Evolutionary conservation across 2,888 invertebrate genomes (phyloP).

Genomic region (Eutolmus rufibarbis): DNA sequence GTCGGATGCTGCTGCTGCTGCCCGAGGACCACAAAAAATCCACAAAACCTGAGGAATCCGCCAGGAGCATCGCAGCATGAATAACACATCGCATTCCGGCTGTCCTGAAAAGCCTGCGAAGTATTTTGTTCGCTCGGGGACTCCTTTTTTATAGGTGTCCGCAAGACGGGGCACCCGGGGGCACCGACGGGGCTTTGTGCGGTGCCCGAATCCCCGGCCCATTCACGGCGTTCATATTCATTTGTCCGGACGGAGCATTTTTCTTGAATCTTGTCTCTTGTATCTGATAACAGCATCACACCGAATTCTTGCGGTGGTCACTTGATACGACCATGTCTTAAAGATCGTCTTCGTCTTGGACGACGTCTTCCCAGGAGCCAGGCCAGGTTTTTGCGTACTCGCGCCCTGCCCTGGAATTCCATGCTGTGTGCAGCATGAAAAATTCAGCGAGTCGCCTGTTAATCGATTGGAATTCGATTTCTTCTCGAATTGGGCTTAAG

Average conservation of each 20-base stretch:
- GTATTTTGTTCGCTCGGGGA: constrained; percentile 33
- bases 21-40: not conserved
- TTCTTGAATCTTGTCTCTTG: not conserved
- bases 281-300: constrained; percentile 22
- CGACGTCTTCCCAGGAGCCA: not conserved
- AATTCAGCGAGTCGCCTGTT: constrained; percentile 23
- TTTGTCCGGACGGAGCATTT: not conserved
- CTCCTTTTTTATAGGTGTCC: constrained; percentile 34
- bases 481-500: constrained; percentile 8
- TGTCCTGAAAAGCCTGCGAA: constrained; percentile 35
- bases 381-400: not conserved
- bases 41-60: constrained; percentile 8
- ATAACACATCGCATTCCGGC: constrained; percentile 41
- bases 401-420: not conserved
- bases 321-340: not conserved
- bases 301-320: constrained; percentile 14
- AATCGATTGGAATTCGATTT: constrained; percentile 38
- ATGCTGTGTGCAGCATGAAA: constrained; percentile 16
- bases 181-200: not conserved
- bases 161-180: not conserved
- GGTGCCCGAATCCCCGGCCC: not conserved
- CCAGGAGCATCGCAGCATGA: constrained; percentile 31
- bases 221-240: not conserved
- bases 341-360: not conserved
- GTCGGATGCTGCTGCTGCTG: not conserved